phyloP scores from a whole-genome alignment of 2,797 vertebrate genomes.

The Anas bernieri region DNA sequence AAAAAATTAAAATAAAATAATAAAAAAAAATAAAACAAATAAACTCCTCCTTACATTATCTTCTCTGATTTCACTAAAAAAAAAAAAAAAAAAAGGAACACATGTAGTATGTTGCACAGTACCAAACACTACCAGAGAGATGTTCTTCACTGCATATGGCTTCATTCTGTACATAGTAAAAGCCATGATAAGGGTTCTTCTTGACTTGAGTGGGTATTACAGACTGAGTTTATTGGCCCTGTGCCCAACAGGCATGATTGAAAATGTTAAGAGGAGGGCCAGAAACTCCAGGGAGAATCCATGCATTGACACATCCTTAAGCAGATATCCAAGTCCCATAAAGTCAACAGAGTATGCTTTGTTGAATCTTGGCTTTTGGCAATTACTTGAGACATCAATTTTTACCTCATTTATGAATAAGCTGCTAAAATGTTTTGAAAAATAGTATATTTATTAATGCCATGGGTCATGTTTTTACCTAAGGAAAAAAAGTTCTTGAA shows the following conservation, averaged over 20 bases:
- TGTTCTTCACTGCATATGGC: neutral
- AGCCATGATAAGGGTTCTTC: slow-evolving; percentile 51
- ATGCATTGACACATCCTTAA: slow-evolving; percentile 32
- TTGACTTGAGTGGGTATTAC: slow-evolving; percentile 43
- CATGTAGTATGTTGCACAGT: neutral
- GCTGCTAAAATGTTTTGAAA: neutral
- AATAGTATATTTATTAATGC: neutral
- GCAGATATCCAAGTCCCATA: slow-evolving; percentile 12
- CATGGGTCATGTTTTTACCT: neutral
- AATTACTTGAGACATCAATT: neutral
- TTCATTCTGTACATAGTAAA: slow-evolving; percentile 40
- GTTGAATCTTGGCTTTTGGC: neutral
- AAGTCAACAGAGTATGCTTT: slow-evolving; percentile 17
- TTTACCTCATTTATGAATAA: neutral
- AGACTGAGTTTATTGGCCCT: slow-evolving; percentile 6
- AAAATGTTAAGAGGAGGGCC: slow-evolving; percentile 15
- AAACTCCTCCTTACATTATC: neutral
- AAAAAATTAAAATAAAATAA: neutral
- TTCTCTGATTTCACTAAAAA: neutral
- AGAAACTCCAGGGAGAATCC: slow-evolving; percentile 38
- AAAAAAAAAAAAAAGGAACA: neutral
- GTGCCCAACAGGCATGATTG: slow-evolving; percentile 31
- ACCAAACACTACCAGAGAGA: neutral
- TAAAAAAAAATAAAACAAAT: neutral
- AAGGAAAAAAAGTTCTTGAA: neutral